Conservation (phyloP, 2,888 invertebrate genomes). For the Leistus spinibarbis region DNA sequence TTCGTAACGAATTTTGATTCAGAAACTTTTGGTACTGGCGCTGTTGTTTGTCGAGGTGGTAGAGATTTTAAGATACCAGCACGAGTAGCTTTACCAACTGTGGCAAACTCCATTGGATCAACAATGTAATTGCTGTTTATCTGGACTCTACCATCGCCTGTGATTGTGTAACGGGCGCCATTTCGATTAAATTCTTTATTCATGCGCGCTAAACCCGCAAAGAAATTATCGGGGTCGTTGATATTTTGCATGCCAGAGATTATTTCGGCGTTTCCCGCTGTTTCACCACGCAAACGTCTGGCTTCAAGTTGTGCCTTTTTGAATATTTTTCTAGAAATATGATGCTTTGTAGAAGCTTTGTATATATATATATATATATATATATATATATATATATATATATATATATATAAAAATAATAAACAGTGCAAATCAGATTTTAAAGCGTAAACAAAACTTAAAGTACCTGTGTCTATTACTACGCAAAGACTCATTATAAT, state of each 20-base stretch:
- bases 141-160: constrained; percentile 26
- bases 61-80: constrained; percentile 16
- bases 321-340: constrained; percentile 59
- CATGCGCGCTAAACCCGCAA: constrained; percentile 58
- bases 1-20: neutral
- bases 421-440: neutral
- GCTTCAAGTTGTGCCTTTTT: constrained; percentile 62
- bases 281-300: constrained; percentile 56
- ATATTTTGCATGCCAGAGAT: constrained; percentile 60
- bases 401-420: neutral
- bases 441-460: neutral
- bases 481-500: constrained; percentile 23
- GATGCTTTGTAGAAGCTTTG: too few relatives aligned
- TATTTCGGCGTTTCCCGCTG: constrained; percentile 59
- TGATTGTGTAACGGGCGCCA: constrained; percentile 46
- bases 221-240: constrained; percentile 60
- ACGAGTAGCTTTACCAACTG: neutral
- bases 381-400: too few relatives aligned
- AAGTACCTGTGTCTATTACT: constrained; percentile 30
- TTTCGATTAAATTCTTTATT: constrained; percentile 61
- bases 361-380: too few relatives aligned
- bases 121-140: constrained; percentile 34
- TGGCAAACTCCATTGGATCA: constrained; percentile 36
- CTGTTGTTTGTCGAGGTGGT: constrained; percentile 16
- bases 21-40: neutral